These are phyloP conservation scores for Callipepla californica DNA, from an alignment of 2,113 vertebrate genomes.

Conservation along the genomic window DNA sequence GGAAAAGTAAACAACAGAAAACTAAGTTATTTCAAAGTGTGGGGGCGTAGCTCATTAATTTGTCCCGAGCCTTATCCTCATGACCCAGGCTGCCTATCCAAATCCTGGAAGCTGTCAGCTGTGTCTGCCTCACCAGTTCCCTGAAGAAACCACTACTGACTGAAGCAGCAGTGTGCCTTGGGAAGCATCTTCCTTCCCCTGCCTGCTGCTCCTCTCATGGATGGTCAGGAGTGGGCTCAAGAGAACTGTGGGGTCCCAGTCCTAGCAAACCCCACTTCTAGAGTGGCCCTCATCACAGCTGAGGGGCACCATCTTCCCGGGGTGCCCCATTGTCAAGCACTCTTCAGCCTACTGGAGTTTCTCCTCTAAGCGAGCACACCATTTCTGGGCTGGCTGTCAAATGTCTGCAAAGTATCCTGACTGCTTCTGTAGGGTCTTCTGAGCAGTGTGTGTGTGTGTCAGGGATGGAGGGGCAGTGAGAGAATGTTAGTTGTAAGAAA, in stretches of 20 bases:
- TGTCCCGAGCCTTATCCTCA: not conserved
- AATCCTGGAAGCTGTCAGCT: not conserved
- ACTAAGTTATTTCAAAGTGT: not conserved
- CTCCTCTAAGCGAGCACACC: accelerated
- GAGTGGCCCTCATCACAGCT: not conserved
- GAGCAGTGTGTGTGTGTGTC: not conserved
- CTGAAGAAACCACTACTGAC: not conserved
- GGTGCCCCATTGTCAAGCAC: not conserved
- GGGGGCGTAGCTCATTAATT: not conserved
- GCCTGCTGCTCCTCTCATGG: not conserved
- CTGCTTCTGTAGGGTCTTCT: not conserved
- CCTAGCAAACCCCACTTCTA: not conserved
- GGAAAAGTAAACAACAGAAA: conserved; percentile 25
- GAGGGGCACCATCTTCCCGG: accelerated
- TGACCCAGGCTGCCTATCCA: not conserved
- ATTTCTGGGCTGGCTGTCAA: not conserved
- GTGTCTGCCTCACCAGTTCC: not conserved
- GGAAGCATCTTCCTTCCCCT: not conserved
- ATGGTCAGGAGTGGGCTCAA: not conserved
- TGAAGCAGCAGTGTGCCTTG: not conserved
- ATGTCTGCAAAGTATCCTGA: not conserved
- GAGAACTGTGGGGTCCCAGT: not conserved
- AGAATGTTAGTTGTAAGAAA: conserved; percentile 28
- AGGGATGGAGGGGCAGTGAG: not conserved
- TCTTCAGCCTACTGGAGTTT: not conserved